Percentiles rank a stretch among this genome's conserved stretches.
These are phyloP conservation scores for Parnassius orleans DNA, from an alignment of 2,888 invertebrate species.

Conservation along the genomic window DNA sequence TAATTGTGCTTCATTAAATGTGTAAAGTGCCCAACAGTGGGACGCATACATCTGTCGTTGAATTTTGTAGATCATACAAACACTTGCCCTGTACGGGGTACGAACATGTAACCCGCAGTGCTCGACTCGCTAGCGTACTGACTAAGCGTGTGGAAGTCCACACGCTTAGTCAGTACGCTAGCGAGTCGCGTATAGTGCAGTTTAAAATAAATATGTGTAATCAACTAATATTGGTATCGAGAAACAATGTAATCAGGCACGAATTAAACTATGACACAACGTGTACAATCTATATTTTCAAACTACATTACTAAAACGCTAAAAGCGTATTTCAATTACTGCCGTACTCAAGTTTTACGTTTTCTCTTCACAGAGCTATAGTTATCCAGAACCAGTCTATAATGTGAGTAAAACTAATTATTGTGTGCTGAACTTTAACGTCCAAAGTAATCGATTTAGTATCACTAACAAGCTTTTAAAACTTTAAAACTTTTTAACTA, in stretches of 20 bases:
- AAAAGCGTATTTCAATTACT: conserved; percentile 18
- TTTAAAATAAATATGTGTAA: conserved; percentile 7
- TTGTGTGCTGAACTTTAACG: conserved; percentile 52
- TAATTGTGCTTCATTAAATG: too few relatives aligned
- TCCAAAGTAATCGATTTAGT: conserved; percentile 13
- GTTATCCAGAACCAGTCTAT: conserved; percentile 52
- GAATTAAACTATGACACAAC: conserved; percentile 3
- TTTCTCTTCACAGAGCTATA: conserved; percentile 55
- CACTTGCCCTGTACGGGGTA: too few relatives aligned
- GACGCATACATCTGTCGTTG: too few relatives aligned
- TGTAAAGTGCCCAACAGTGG: too few relatives aligned
- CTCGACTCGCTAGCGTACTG: too few relatives aligned
- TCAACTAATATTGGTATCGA: neutral
- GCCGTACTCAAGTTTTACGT: conserved; percentile 20
- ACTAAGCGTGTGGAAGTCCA: too few relatives aligned
- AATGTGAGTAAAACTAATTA: conserved; percentile 62
- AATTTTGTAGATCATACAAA: too few relatives aligned
- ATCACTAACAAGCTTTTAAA: too few relatives aligned
- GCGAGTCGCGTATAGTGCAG: too few relatives aligned
- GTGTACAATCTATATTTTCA: conserved; percentile 3
- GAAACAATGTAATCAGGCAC: conserved; percentile 6
- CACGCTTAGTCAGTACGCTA: too few relatives aligned
- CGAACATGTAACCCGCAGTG: too few relatives aligned
- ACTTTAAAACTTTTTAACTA: neutral
- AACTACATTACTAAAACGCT: conserved; percentile 1